Conservation (phyloP, 2,888 invertebrate genomes). For the Xanthia icteritia region DNA sequence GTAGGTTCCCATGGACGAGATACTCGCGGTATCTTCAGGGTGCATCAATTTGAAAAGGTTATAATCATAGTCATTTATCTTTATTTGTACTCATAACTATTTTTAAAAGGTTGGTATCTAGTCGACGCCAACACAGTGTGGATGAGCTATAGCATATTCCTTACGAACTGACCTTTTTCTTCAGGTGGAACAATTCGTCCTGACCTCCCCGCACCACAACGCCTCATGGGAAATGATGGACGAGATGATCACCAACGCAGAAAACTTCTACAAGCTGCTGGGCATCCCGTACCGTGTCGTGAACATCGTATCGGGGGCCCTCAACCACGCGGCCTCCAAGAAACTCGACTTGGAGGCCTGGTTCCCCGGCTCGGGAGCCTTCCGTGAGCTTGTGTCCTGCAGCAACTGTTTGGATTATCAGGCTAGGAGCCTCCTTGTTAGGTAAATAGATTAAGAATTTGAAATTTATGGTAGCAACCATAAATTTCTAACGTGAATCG, state of each 20-base stretch:
- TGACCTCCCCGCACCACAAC: constrained; percentile 99
- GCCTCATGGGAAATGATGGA: constrained; percentile 99
- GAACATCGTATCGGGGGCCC: constrained; percentile 99
- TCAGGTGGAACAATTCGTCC: constrained; percentile 98
- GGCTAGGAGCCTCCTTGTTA: constrained; percentile 95
- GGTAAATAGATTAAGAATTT: constrained; percentile 80
- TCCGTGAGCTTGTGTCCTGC: constrained; percentile 99
- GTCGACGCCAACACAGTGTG: too few relatives aligned
- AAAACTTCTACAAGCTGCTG: constrained; percentile 96
- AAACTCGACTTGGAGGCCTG: constrained; percentile 99
- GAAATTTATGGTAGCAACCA: too few relatives aligned
- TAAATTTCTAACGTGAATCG: too few relatives aligned
- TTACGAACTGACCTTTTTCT: too few relatives aligned
- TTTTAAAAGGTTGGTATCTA: too few relatives aligned
- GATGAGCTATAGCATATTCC: too few relatives aligned
- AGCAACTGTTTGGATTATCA: constrained; percentile 99
- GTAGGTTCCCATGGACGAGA: too few relatives aligned
- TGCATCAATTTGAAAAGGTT: too few relatives aligned
- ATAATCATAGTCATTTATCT: too few relatives aligned
- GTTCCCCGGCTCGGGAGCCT: constrained; percentile 99
- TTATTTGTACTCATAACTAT: too few relatives aligned
- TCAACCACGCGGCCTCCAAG: constrained; percentile 99
- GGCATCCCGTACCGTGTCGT: constrained; percentile 98
- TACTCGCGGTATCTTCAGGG: too few relatives aligned
- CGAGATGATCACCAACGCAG: constrained; percentile 99